Base-by-base conservation (phyloP, 1,140 invertebrate species). In the Macrobrachium rosenbergii region DNA sequence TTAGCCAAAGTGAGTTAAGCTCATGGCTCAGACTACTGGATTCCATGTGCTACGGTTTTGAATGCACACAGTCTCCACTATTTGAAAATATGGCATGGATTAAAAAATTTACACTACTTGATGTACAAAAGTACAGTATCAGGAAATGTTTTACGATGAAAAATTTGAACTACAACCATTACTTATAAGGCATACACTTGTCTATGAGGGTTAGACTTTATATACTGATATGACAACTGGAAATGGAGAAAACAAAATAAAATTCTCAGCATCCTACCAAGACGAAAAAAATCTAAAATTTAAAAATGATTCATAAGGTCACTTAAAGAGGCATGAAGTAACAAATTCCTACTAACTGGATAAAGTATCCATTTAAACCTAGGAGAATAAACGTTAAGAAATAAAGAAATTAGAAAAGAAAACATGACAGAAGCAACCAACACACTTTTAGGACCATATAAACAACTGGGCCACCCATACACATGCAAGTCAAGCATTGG, bases 391-490 rank as follows among this genome's bases (percentile, higher is more conserved):
- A 75, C 19, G 17, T 10, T 10, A 52, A 21, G 75, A 67, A 23
- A 43, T 52, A 21, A 43, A 21, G 72, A 37, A 52, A 58, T 21
- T 28, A 77, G 45, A 77, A 21, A 58, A 19, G 23, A 14, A 43
- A 52, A 52, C 52, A 52, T 52, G 52, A 52, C 52, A 16, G 72
- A 75, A 77, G 45, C 75, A 58, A 77, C 21, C 5, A 19, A 75
- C 28, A 19, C 43, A 52, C 43, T n/a, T 45, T 45, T 43, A 75
- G 37, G 72, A 75, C 28, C 37, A 75, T 23, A 43, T 19, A 37
- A 75, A 17, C 19, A 77, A 43, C 43, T 77, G 59, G 59, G 75
- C 75, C 75, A 77, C 19, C 75, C 14, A 77, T 58, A 77, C 72
- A 77, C 75, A 59, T 77, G 75, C 43, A 58, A 11, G 37, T 21